Conservation (phyloP, 2,888 invertebrate species). For the Lampropteryx suffumata region DNA sequence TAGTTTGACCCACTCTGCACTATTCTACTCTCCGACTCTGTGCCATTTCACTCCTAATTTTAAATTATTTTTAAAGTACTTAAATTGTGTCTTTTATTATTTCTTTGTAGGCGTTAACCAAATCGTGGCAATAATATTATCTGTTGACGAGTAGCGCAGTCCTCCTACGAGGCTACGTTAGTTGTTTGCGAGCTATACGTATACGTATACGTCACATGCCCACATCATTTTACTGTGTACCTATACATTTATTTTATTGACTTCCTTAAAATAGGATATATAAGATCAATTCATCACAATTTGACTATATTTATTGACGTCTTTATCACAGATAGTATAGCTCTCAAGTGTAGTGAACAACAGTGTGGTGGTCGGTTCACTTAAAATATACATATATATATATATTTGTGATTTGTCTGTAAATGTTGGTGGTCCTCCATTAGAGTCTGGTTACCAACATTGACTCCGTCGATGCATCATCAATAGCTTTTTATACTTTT, state of each 20-base stretch:
- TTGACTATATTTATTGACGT: not conserved
- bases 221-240: not conserved
- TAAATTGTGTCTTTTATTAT: conserved; percentile 17
- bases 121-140: conserved; percentile 26
- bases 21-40: conserved; percentile 37
- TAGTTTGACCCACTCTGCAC: conserved; percentile 26
- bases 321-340: too few species aligned
- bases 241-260: not conserved
- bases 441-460: conserved; percentile 40
- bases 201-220: not conserved
- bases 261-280: not conserved
- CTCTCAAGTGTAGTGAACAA: too few species aligned
- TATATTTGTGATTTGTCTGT: conserved; percentile 3
- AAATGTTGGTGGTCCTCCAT: conserved; percentile 15
- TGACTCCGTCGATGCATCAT: conserved; percentile 42
- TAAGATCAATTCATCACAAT: conserved; percentile 7
- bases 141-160: conserved; percentile 17
- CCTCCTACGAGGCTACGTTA: conserved; percentile 1
- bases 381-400: too few species aligned
- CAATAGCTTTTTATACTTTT: conserved; percentile 65
- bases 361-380: too few species aligned
- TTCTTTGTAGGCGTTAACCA: conserved; percentile 14
- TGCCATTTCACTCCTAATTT: conserved; percentile 24
- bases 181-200: conserved; percentile 8
- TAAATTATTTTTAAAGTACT: conserved; percentile 25